A percentile compares a stretch with the other conserved stretches of the same genome.
Evolutionary conservation across 2,797 vertebrate genomes (phyloP).

Genomic region (Lagorchestes hirsutus): DNA sequence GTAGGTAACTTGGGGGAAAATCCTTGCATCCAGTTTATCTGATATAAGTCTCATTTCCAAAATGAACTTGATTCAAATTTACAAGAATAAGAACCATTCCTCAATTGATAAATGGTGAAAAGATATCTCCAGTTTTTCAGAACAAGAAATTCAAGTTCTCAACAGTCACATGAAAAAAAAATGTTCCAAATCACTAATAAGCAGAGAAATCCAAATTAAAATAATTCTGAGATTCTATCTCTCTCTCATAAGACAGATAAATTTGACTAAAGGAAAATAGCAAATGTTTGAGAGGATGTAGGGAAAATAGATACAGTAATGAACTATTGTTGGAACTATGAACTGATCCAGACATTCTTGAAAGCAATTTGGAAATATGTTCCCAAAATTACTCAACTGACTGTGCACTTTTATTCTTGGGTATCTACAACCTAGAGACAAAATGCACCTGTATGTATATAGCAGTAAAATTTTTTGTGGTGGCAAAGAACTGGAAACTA

Average conservation of each 20-base stretch:
- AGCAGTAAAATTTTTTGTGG: not conserved
- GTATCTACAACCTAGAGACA: not conserved
- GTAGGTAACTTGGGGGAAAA: not conserved
- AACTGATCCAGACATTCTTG: not conserved
- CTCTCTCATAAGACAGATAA: not conserved
- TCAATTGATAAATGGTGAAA: not conserved
- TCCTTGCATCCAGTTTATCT: not conserved
- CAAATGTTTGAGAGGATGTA: not conserved
- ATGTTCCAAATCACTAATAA: not conserved
- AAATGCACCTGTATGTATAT: not conserved
- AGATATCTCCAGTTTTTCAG: not conserved
- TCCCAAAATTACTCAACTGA: not conserved
- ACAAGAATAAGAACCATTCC: not conserved
- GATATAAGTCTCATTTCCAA: not conserved
- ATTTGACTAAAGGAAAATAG: not conserved
- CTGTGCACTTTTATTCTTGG: not conserved
- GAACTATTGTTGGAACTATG: not conserved
- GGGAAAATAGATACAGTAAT: not conserved
- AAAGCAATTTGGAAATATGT: not conserved
- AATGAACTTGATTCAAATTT: not conserved
- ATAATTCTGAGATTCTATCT: not conserved
- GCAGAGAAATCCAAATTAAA: not conserved
- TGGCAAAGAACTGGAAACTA: not conserved
- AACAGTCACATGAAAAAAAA: not conserved
- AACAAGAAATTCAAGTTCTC: not conserved